Conservation (phyloP, 92 coral and sea anemone genomes). For the Epizoanthus rinbou region DNA sequence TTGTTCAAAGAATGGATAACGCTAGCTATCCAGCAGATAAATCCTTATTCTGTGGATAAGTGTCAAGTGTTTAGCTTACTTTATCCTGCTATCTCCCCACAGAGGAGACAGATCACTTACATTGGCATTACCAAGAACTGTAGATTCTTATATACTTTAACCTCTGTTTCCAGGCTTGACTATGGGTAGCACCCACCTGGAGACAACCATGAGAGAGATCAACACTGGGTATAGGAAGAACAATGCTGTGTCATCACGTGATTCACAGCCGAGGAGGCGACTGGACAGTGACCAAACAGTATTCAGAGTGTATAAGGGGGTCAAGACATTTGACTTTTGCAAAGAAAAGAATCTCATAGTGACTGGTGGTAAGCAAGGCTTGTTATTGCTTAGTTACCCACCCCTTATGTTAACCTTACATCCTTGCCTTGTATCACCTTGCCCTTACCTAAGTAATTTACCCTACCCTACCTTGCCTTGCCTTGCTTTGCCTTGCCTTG, state of each 20-base stretch:
- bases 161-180: constrained; percentile 72
- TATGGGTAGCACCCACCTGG: constrained; percentile 91
- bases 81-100: no score
- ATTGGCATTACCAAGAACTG: no score
- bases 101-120: no score
- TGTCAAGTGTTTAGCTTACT: no score
- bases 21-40: no score
- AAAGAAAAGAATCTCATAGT: constrained; percentile 95
- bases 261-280: constrained; percentile 90
- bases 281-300: constrained; percentile 94
- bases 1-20: no score
- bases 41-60: no score
- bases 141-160: no score
- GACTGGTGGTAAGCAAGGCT: constrained; percentile 83
- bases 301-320: constrained; percentile 93
- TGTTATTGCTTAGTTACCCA: background rate
- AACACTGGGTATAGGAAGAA: constrained; percentile 59
- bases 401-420: background rate
- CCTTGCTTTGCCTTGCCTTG: no score
- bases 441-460: no score
- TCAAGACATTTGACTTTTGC: constrained; percentile 96
- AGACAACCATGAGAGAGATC: constrained; percentile 71
- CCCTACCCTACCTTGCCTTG: no score
- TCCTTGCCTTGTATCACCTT: no score
- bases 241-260: constrained; percentile 56